Evolutionary conservation across 2,113 vertebrate genomes (phyloP).

Genomic region (Chascanopsetta lugubris): DNA sequence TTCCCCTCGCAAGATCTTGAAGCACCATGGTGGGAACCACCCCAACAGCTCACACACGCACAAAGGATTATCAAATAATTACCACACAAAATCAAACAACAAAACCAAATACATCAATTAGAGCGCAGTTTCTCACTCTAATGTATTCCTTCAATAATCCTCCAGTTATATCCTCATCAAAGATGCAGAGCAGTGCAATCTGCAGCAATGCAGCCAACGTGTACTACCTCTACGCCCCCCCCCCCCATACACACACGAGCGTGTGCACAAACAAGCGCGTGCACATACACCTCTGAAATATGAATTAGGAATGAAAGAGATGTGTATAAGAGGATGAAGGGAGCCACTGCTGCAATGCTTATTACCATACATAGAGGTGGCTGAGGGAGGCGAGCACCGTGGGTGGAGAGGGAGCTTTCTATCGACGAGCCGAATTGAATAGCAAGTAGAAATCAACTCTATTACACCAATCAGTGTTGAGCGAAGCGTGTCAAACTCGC

Average conservation of each 20-base stretch:
- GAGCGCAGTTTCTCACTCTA: background rate
- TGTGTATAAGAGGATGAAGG: constrained; percentile 52
- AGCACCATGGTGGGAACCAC: constrained; percentile 51
- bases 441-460: constrained; percentile 61
- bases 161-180: constrained; percentile 8
- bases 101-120: constrained; percentile 27
- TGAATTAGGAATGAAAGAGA: constrained; percentile 65
- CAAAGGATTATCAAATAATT: constrained; percentile 19
- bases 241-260: background rate
- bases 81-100: constrained; percentile 15
- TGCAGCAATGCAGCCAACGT: constrained; percentile 12
- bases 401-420: constrained; percentile 54
- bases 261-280: no score
- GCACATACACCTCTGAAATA: constrained; percentile 36
- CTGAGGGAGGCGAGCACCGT: constrained; percentile 31
- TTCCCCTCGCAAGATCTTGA: constrained; percentile 33
- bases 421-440: constrained; percentile 58
- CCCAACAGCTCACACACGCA: constrained; percentile 9
- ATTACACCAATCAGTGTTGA: constrained; percentile 48
- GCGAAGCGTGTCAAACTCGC: constrained; percentile 29
- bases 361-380: constrained; percentile 61
- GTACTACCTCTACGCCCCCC: background rate
- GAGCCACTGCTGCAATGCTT: constrained; percentile 71
- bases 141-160: constrained; percentile 5
- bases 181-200: constrained; percentile 15